Conservation (phyloP, 2,888 invertebrate species). For the Myopa tessellatipennis region DNA sequence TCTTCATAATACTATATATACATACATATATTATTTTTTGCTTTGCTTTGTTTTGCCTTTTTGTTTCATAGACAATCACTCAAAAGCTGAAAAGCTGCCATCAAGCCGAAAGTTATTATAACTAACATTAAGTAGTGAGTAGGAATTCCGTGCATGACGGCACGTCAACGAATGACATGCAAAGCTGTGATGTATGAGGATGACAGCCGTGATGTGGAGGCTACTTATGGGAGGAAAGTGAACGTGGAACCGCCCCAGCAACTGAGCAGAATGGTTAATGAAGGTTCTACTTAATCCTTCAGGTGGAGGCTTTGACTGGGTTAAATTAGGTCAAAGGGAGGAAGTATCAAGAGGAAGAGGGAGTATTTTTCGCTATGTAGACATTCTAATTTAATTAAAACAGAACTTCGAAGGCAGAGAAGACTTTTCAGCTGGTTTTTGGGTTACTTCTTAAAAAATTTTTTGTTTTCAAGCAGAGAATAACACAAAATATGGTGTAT, state of each 20-base stretch:
- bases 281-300: too few relatives aligned
- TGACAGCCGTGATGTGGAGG: background rate
- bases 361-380: background rate
- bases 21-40: too few relatives aligned
- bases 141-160: background rate
- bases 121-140: background rate
- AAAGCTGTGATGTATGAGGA: conserved; percentile 4
- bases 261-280: too few relatives aligned
- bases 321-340: background rate
- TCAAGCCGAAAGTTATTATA: background rate
- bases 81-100: too few relatives aligned
- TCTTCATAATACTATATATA: too few relatives aligned
- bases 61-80: too few relatives aligned
- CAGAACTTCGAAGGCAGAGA: background rate
- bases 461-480: background rate
- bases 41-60: too few relatives aligned
- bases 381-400: background rate
- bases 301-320: too few relatives aligned
- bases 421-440: background rate
- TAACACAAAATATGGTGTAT: background rate
- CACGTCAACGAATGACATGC: conserved; percentile 2
- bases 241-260: background rate
- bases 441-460: background rate
- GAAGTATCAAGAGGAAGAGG: background rate
- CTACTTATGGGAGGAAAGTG: background rate